Conservation (phyloP, 2,888 invertebrate species). For the Hipparchia semele region DNA sequence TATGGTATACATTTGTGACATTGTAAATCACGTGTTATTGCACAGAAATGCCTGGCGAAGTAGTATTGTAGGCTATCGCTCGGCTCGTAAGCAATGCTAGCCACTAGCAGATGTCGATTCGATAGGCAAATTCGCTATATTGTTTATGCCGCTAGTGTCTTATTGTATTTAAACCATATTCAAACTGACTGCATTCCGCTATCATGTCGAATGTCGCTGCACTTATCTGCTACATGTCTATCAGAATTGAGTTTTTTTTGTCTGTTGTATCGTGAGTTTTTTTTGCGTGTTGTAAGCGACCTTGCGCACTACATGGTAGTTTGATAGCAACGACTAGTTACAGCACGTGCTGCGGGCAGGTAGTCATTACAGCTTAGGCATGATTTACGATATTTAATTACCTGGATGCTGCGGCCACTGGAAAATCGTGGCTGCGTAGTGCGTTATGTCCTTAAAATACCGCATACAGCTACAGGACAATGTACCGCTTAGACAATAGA, state of each 20-base stretch:
- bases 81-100: constrained; percentile 8
- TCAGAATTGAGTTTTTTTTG: neutral
- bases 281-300: neutral
- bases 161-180: constrained; percentile 44
- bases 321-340: too few species aligned
- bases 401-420: too few species aligned
- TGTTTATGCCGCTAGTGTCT: constrained; percentile 40
- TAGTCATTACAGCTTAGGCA: too few species aligned
- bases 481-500: too few species aligned
- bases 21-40: neutral
- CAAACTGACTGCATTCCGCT: constrained; percentile 29
- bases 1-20: too few species aligned
- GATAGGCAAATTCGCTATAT: constrained; percentile 29
- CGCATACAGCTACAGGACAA: too few species aligned
- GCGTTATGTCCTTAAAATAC: too few species aligned
- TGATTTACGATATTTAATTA: too few species aligned
- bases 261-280: neutral
- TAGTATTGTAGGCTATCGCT: neutral
- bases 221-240: constrained; percentile 5
- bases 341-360: too few species aligned
- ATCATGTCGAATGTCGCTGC: neutral
- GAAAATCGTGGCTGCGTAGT: too few species aligned
- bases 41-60: constrained; percentile 5
- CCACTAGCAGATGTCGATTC: constrained; percentile 7
- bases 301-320: too few species aligned